phyloP scores from a whole-genome alignment of 2,113 vertebrate species.

The Onychorhynchus coronatus region DNA sequence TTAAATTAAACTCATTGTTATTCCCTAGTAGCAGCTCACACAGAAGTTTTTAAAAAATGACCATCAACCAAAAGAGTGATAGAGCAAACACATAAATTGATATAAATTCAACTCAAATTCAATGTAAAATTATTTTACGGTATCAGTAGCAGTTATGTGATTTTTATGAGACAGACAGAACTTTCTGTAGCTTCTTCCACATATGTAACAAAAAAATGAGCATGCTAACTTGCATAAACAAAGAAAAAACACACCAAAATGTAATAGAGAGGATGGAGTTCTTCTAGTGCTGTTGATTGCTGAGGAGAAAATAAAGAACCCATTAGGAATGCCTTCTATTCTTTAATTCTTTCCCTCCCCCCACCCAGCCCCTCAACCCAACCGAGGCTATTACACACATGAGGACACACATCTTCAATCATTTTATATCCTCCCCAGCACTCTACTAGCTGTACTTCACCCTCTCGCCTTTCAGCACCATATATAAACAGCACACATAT shows the following conservation, averaged over 20 bases:
- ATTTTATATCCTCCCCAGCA: conserved; percentile 60
- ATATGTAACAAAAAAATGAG: neutral
- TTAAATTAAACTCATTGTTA: neutral
- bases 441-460: conserved; percentile 31
- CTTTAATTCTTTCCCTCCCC: conserved; percentile 62
- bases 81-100: neutral
- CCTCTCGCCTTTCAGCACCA: conserved; percentile 59
- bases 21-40: neutral
- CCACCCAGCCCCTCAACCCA: conserved; percentile 32
- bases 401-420: conserved; percentile 69
- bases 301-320: conserved; percentile 46
- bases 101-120: neutral
- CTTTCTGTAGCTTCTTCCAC: neutral
- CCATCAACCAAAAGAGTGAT: neutral
- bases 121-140: neutral
- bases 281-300: conserved; percentile 2
- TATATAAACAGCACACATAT: conserved; percentile 26
- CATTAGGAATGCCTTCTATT: conserved; percentile 46
- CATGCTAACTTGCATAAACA: neutral
- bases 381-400: conserved; percentile 63
- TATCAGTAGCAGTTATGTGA: neutral
- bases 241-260: neutral
- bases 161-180: neutral
- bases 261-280: neutral
- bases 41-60: neutral